Evolutionary conservation across 35 echinoderm and acorn worm genomes (phyloP), one percentile per base, ranked within the genome.

Genomic region (Patiria miniata): DNA sequence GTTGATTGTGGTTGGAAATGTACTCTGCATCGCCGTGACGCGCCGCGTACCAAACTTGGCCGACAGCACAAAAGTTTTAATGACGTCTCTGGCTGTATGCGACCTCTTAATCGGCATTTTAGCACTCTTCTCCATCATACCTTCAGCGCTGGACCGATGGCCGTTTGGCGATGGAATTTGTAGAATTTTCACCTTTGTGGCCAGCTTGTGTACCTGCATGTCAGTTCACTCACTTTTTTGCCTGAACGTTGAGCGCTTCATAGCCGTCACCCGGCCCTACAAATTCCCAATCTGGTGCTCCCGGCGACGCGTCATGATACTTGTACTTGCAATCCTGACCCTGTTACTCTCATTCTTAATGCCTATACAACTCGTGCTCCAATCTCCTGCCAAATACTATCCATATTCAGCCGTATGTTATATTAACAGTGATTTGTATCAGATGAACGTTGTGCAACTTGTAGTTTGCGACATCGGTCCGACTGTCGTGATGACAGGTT

Each of bases 31-130:
- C 34, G 26, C 26, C 26, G 65, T 73, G 29, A 73, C 65, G 34
- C 65, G 65, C 26, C 65, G 65, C 2, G 65, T 73, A 30, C 14
- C 65, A 2, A 36, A 26, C 65, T 73, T 73, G 34, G 65, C 65
- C 34, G 65, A 73, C 65, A 73, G 65, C 65, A 73, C 65, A 14
- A 73, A 73, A 23, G 65, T 73, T 30, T 9, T 73, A 10, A 73
- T 73, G 65, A 73, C 65, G 26, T 73, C 65, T 14, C 30, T 73
- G 65, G 65, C 65, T 22, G 65, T 73, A 30, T 73, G 29, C 15
- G 65, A 73, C 65, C 26, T 73, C 65, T 14, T 36, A 14, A 30
- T 73, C 14, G 65, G 65, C 23, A 30, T 73, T 10, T 26, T 30
- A 32, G 29, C 9, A 30, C 65, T 73, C 9, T 8, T 73, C 26